A percentile compares a stretch with the other conserved stretches of the same genome.
Evolutionary conservation across 1,140 invertebrate genomes (phyloP).

Genomic region (Galleria mellonella): DNA sequence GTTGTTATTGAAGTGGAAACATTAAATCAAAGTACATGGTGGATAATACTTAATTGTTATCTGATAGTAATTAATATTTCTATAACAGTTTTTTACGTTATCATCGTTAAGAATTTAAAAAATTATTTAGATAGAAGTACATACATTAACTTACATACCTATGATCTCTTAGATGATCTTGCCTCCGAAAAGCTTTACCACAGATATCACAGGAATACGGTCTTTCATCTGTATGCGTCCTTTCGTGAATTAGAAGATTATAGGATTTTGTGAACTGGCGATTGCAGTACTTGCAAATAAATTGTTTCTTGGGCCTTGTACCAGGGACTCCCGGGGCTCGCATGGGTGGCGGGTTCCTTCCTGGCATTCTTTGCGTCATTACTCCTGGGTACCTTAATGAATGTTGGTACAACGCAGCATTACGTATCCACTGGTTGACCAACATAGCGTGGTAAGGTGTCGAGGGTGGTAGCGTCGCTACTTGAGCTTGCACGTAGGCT

Average conservation of each 20-base stretch:
- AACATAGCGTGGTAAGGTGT: constrained; percentile 73
- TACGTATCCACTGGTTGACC: constrained; percentile 83
- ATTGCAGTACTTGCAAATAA: constrained; percentile 96
- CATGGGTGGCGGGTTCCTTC: constrained; percentile 71
- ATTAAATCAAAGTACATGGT: constrained; percentile 29
- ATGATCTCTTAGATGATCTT: constrained; percentile 95
- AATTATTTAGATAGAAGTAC: too few species aligned
- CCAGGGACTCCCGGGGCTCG: constrained; percentile 76
- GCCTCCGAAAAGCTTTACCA: constrained; percentile 94
- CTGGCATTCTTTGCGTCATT: constrained; percentile 61
- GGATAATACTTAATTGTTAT: too few species aligned
- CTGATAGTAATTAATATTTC: too few species aligned
- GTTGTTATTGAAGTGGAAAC: constrained; percentile 43
- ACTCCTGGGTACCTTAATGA: constrained; percentile 63
- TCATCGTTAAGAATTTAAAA: too few species aligned
- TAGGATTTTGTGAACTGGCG: constrained; percentile 97
- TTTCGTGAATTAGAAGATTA: constrained; percentile 95
- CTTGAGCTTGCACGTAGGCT: constrained; percentile 66
- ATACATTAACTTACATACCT: constrained; percentile 80
- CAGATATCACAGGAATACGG: constrained; percentile 97
- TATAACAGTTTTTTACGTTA: too few species aligned
- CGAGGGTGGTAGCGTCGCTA: constrained; percentile 50
- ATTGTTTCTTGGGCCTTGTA: constrained; percentile 90
- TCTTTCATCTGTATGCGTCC: constrained; percentile 96
- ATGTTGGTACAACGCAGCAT: constrained; percentile 79